Evolutionary conservation across 2,797 vertebrate species (phyloP), one percentile per base, ranked within the genome.

Genomic region (Poeciliopsis infans): DNA sequence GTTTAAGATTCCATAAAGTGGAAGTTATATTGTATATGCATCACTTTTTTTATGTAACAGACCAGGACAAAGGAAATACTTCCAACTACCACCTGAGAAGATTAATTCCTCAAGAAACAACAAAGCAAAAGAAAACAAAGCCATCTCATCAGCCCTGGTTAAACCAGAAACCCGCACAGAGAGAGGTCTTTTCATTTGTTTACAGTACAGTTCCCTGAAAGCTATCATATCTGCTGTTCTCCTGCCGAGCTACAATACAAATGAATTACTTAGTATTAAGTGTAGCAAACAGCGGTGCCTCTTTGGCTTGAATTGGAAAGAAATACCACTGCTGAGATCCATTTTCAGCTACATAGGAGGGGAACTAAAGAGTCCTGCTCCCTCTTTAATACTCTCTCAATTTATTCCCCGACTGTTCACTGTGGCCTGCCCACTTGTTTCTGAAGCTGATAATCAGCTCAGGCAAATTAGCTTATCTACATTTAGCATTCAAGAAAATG

Each of bases 381-480:
- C 79, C 86, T 87, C 82, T 89, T 81, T 75, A 33, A 81, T 80
- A 79, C 87, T 90, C 83, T 87, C 90, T 91, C 86, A 87, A 86
- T 88, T 84, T 86, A 85, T 87, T 85, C 84, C 87, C 83, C 43
- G 84, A 93, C 86, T 89, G 85, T 86, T 86, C 70, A 5, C 82
- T 87, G 84, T 75, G 81, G 87, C 85, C 87, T 83, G 82, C 88
- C 92, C 85, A 92, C 89, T 92, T 91, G 81, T 92, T 93, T 91
- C 86, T 89, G 83, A 88, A 86, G 91, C 91, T 90, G 89, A 91
- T 90, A 92, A 94, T 93, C 87, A 66, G 88, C 89, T 92, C 88
- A 87, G 78, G 88, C 87, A 93, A 93, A 92, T 93, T 92, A 87
- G 89, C 91, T 92, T 92, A 92, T 93, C 88, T 92, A 72, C 90